Base-by-base conservation (phyloP, 92 coral and sea anemone genomes). In the Parazoanthus swiftii region DNA sequence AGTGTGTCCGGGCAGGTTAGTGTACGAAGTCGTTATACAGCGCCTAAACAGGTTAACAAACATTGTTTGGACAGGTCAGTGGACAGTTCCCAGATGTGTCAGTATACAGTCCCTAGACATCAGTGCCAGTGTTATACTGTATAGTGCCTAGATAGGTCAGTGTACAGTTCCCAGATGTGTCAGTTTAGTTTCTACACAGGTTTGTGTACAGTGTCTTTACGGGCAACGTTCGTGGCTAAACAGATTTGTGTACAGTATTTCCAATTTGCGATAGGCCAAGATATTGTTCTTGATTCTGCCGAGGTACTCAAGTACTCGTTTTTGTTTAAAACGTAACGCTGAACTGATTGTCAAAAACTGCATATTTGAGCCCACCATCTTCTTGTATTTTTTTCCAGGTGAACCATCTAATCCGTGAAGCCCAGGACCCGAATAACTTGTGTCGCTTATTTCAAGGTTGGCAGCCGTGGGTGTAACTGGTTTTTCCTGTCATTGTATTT, bases 381-480 rank as follows among this genome's bases (percentile, higher is more conserved):
- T 72, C 14, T 5, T 26, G 13, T 72, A 26, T 20, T 29, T 78
- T 44, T 42, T n/a, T 38, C 20, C 73, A 82, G 81, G 98, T 97
- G 80, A 97, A 94, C 79, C 99, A 95, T 74, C 92, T 97, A 73
- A 97, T 97, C 75, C 91, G 98, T 26, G 97, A 97, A 65, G 99
- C 98, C 0, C 95, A 83, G 91, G 99, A 97, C 74, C 91, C 97
- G 0, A 97, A 97, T 76, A 97, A 97, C 85, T 81, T 97, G 42
- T 94, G 96, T 81, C 88, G 96, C 10, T 86, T 97, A 77, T 97
- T 95, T 81, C 85, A 95, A 38, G 99, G 99, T 2, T 97, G 99
- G 99, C 99, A 97, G 90, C 98, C 99, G 5, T 97, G 99, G 99
- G 94, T 97, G 16, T 97, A 89, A 70, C 25, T 44, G 76, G 78